Percentiles rank a stretch among this genome's conserved stretches.
These are phyloP conservation scores for Chymomyza costata DNA, from an alignment of 1,140 invertebrate species.

Conservation along the genomic window DNA sequence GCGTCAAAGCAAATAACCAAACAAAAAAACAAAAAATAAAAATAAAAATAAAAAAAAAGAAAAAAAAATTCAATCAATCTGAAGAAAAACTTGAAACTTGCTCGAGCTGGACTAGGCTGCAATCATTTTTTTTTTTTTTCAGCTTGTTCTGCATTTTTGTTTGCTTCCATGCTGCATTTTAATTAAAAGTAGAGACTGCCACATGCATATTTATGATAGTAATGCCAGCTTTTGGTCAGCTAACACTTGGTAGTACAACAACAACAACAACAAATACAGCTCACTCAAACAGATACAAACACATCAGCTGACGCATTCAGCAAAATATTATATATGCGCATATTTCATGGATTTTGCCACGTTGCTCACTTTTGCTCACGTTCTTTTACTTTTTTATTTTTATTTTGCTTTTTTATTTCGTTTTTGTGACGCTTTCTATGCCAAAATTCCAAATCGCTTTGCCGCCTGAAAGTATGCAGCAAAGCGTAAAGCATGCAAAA, in stretches of 20 bases:
- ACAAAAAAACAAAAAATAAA: slow-evolving; percentile 14
- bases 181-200: slow-evolving; percentile 65
- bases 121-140: slow-evolving; percentile 3
- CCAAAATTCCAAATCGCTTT: slow-evolving; percentile 67
- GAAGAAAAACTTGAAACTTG: slow-evolving; percentile 45
- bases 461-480: slow-evolving; percentile 68
- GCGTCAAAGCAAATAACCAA: not conserved
- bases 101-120: slow-evolving; percentile 7
- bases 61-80: slow-evolving; percentile 60
- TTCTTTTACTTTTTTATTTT: slow-evolving; percentile 17
- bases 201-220: slow-evolving; percentile 71
- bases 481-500: slow-evolving; percentile 60
- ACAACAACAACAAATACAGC: slow-evolving; percentile 10
- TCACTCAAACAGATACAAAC: slow-evolving; percentile 17
- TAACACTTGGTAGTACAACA: slow-evolving; percentile 12
- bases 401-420: slow-evolving; percentile 5
- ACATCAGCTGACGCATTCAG: slow-evolving; percentile 53
- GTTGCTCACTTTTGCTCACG: slow-evolving; percentile 48
- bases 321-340: slow-evolving; percentile 66
- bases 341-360: slow-evolving; percentile 64
- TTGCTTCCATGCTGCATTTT: slow-evolving; percentile 54
- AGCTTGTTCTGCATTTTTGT: slow-evolving; percentile 12
- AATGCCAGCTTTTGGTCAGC: too few relatives aligned
- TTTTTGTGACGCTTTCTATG: slow-evolving; percentile 39
- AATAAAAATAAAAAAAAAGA: slow-evolving; percentile 1